Percentiles rank a stretch among this genome's conserved stretches.
Evolutionary conservation across 2,797 vertebrate genomes (phyloP).

Genomic region (Gallinago solitaria): DNA sequence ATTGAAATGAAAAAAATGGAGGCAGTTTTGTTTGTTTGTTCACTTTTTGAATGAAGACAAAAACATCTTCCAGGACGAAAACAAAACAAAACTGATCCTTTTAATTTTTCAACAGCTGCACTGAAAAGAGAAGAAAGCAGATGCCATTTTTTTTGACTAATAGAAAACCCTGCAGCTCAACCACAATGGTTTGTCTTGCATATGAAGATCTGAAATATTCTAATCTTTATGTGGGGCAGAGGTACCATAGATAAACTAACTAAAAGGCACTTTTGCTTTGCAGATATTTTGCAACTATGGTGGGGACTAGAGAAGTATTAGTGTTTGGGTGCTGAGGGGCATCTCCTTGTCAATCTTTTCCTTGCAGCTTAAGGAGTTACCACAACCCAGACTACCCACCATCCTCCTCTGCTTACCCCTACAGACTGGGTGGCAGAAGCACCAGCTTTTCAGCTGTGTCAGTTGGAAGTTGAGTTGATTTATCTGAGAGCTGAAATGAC

Average conservation of each 20-base stretch:
- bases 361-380: neutral
- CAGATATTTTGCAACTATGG: neutral
- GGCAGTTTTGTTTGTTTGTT: neutral
- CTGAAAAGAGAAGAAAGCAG: neutral
- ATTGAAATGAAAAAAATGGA: neutral
- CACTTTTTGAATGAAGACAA: neutral
- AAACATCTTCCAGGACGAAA: neutral
- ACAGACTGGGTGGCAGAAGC: neutral
- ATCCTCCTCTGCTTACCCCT: no score
- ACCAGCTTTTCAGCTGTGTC: neutral
- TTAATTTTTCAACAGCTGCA: neutral
- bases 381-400: no score
- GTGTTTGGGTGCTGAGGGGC: neutral
- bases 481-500: neutral
- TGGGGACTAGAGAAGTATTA: neutral
- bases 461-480: neutral
- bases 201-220: neutral
- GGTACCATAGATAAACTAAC: neutral
- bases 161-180: neutral
- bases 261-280: neutral
- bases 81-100: neutral
- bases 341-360: neutral
- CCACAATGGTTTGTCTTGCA: neutral
- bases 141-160: neutral
- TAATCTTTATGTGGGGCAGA: neutral